Evolutionary conservation across 2,113 vertebrate species (phyloP).

Genomic region (Cottus gobio): DNA sequence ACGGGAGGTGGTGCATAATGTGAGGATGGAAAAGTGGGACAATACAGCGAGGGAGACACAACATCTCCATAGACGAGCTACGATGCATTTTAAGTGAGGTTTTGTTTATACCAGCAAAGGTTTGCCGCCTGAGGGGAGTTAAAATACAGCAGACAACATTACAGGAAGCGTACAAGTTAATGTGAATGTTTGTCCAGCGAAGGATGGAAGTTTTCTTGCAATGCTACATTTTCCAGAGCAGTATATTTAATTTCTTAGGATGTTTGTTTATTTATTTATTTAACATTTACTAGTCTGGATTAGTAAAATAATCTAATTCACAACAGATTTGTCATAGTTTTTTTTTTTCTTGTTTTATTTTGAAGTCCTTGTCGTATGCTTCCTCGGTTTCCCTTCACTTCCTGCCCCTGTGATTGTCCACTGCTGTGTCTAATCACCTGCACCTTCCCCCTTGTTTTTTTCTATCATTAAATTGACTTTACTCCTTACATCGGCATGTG

Average conservation of each 20-base stretch:
- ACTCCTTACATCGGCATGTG: too few species aligned
- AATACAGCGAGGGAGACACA: neutral
- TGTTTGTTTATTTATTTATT: neutral
- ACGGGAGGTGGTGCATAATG: slow-evolving; percentile 14
- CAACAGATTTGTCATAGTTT: too few species aligned
- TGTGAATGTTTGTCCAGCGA: neutral
- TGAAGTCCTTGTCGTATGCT: too few species aligned
- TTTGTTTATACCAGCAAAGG: neutral
- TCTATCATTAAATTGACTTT: too few species aligned
- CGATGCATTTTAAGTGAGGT: neutral
- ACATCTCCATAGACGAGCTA: neutral
- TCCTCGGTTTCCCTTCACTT: too few species aligned
- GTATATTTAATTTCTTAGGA: neutral
- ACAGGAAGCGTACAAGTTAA: neutral
- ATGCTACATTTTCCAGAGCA: neutral
- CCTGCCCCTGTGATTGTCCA: too few species aligned
- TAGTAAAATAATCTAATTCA: neutral
- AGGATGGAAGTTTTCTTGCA: neutral
- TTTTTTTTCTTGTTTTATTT: too few species aligned
- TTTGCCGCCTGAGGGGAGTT: neutral
- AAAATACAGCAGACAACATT: neutral
- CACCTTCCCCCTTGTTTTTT: too few species aligned
- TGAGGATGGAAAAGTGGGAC: slow-evolving; percentile 6
- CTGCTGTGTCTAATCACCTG: too few species aligned
- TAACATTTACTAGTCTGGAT: too few species aligned